phyloP scores from a whole-genome alignment of 2,888 invertebrate genomes.

The Macrophya annulata region DNA sequence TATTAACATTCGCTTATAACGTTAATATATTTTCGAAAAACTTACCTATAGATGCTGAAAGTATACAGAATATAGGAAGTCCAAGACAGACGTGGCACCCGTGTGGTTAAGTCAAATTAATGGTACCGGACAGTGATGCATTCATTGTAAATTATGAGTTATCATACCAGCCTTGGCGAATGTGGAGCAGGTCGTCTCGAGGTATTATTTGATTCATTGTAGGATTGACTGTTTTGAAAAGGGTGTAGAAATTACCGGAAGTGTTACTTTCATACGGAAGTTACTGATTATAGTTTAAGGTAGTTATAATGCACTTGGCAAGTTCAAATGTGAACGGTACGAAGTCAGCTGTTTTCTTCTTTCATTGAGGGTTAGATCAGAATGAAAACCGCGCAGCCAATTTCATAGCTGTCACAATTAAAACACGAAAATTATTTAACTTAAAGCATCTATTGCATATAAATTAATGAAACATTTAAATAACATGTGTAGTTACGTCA shows the following conservation, averaged over 20 bases:
- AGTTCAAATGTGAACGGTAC: too few relatives aligned
- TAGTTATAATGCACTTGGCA: too few relatives aligned
- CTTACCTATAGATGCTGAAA: background rate
- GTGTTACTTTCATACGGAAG: background rate
- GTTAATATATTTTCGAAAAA: constrained; percentile 5
- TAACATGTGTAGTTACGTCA: background rate
- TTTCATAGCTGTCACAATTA: too few relatives aligned
- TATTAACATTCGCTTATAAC: background rate
- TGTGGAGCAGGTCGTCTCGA: constrained; percentile 41
- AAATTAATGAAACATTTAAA: background rate
- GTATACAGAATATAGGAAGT: background rate
- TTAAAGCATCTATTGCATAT: background rate
- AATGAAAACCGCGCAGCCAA: too few relatives aligned
- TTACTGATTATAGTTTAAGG: too few relatives aligned
- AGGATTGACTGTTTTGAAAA: background rate
- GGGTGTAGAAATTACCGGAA: background rate
- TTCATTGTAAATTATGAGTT: constrained; percentile 52
- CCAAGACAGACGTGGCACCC: background rate
- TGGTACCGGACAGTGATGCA: constrained; percentile 29
- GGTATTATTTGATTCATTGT: constrained; percentile 35
- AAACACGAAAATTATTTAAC: background rate
- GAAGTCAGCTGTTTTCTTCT: too few relatives aligned
- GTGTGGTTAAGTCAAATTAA: constrained; percentile 29
- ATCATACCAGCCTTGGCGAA: constrained; percentile 44
- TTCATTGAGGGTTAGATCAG: too few relatives aligned